A percentile compares a stretch with the other conserved stretches of the same genome.
Conservation (phyloP, 1,140 invertebrate species). For the Drosophila grimshawi region DNA sequence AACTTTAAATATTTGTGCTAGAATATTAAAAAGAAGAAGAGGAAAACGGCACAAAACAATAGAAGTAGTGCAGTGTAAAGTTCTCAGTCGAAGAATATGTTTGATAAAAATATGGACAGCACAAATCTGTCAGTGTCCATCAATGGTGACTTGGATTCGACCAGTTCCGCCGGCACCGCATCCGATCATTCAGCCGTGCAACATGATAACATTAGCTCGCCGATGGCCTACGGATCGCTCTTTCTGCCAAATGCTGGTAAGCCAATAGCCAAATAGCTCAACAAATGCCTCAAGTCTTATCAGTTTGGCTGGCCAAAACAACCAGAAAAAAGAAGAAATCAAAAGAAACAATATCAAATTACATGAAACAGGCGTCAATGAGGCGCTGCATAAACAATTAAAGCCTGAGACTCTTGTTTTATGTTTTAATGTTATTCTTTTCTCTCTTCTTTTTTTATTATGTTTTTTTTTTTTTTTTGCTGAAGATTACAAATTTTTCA, state of each 20-base stretch:
- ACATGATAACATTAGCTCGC: constrained; percentile 80
- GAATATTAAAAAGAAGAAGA: neutral
- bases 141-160: constrained; percentile 77
- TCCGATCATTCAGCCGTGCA: constrained; percentile 78
- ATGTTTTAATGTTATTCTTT: constrained; percentile 20
- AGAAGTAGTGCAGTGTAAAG: neutral
- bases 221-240: constrained; percentile 75
- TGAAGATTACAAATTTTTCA: constrained; percentile 71
- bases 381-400: constrained; percentile 80
- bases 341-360: constrained; percentile 49
- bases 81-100: constrained; percentile 51
- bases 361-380: constrained; percentile 70
- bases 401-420: constrained; percentile 57
- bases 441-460: neutral
- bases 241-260: constrained; percentile 80
- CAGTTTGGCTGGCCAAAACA: constrained; percentile 28
- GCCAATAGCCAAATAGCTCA: constrained; percentile 24
- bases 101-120: constrained; percentile 78
- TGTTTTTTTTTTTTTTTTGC: constrained; percentile 55
- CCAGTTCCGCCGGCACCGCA: constrained; percentile 80
- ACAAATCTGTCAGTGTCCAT: constrained; percentile 73
- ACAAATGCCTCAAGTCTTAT: constrained; percentile 51
- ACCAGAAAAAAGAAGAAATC: constrained; percentile 3
- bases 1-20: neutral
- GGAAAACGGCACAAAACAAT: neutral